Evolutionary conservation across 2,888 invertebrate species (phyloP), one percentile per base, ranked within the genome.

Genomic region (Trissolcus brochymenae): DNA sequence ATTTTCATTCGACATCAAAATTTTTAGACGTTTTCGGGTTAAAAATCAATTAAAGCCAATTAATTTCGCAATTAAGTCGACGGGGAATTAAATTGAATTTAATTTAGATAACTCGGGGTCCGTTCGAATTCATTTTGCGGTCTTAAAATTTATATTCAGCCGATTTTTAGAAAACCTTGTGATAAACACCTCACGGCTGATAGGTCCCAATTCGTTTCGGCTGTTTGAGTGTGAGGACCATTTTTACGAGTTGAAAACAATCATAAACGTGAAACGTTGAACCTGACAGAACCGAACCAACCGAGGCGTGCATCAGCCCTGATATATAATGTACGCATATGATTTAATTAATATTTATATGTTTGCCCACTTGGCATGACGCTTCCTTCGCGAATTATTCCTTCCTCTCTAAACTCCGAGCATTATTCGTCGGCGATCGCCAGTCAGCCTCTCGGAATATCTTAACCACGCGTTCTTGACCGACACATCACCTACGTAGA

Each of bases 331-430:
- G 59, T 56, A 67, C 81, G 81, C 77, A 82, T 81, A 65, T 77
- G 67, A 74, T 87, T 87, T 87, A 87, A 88, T 88, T 87, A 87
- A 88, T 87, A 88, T 88, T 88, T 87, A 88, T 87, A 84, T 64
- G 70, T 76, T 67, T 76, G 67, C 76, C 74, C 75, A 78, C 80
- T 70, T 70, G 79, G 70, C 79, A 80, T 80, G 78, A 78, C 79
- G 79, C 76, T 80, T 80, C 79, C 79, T 78, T 65, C 46, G 62
- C 61, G 65, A 76, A 79, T 79, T 78, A 79, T 79, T 76, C 79
- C 68, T 66, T 77, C 65, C 68, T 68, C 21, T 55, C 35, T 70
- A 25, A 25, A 25, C 56, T 65, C 60, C 66, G 60, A 54, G 65
- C 68, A 53, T 72, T 78, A 60, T 70, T 72, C 62, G 56, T 57